Percentiles rank a stretch among this genome's conserved stretches.
These are phyloP conservation scores for Falco naumanni DNA, from an alignment of 2,797 vertebrate genomes.

Conservation along the genomic window DNA sequence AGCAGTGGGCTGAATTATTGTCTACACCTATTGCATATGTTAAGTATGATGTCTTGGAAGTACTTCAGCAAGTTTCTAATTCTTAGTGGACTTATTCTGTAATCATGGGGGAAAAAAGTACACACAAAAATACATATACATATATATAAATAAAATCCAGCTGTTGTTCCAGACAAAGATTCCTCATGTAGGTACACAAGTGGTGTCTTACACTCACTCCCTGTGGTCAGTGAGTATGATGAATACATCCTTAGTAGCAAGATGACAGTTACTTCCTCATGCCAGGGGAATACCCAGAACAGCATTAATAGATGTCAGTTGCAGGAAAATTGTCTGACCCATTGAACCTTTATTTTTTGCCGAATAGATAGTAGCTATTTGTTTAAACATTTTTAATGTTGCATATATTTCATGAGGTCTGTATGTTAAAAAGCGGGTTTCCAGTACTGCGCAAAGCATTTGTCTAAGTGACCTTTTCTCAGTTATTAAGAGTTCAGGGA, in stretches of 20 bases:
- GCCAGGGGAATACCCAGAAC: slow-evolving; percentile 34
- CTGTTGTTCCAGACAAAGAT: not conserved
- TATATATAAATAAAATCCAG: not conserved
- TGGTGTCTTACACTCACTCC: slow-evolving; percentile 13
- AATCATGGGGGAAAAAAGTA: not conserved
- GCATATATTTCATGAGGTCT: not conserved
- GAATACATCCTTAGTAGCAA: slow-evolving; percentile 40
- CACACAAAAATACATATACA: not conserved
- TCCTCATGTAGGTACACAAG: not conserved
- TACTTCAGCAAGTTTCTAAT: not conserved
- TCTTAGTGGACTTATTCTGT: not conserved
- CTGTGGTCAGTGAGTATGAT: not conserved
- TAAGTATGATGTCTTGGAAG: not conserved
- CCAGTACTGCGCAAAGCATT: not conserved
- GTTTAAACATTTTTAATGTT: not conserved
- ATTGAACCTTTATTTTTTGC: not conserved
- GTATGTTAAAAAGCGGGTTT: not conserved
- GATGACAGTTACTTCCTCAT: slow-evolving; percentile 35
- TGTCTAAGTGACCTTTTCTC: not conserved
- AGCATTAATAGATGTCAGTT: not conserved
- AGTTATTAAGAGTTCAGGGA: not conserved
- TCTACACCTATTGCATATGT: not conserved
- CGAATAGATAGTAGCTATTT: not conserved
- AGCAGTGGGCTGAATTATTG: not conserved
- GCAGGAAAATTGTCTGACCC: not conserved